Conservation (phyloP, 2,888 invertebrate genomes). For the Eupsilia transversa region DNA sequence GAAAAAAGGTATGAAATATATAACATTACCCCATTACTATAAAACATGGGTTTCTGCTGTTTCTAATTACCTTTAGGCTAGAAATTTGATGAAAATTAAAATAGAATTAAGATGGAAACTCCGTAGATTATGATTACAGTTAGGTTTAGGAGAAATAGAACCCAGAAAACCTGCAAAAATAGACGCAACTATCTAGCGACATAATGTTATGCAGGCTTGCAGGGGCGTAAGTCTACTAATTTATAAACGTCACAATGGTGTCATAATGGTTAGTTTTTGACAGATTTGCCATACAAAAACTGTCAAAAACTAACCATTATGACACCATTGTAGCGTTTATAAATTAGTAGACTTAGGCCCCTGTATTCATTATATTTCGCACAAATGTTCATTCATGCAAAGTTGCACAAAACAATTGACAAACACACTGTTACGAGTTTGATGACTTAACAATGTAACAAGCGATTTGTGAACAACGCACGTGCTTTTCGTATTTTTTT, state of each 20-base stretch:
- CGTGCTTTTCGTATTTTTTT: slow-evolving; percentile 36
- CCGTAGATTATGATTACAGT: not conserved
- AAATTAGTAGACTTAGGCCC: too few species aligned
- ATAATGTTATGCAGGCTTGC: not conserved
- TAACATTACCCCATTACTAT: not conserved
- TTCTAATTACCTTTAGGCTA: not conserved
- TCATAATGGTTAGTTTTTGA: too few species aligned
- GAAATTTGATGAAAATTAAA: too few species aligned
- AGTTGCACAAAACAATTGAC: slow-evolving; percentile 33
- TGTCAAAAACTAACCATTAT: too few species aligned
- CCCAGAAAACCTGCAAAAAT: not conserved
- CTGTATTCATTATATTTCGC: not conserved
- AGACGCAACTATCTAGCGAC: not conserved
- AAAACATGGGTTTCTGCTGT: not conserved
- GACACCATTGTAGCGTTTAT: too few species aligned
- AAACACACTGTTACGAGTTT: slow-evolving; percentile 25
- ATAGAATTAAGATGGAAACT: too few species aligned
- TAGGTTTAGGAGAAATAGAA: not conserved
- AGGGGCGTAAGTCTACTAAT: too few species aligned
- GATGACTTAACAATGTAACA: slow-evolving; percentile 36
- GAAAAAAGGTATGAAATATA: slow-evolving; percentile 87
- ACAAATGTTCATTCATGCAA: slow-evolving; percentile 24
- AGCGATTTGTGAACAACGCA: slow-evolving; percentile 25
- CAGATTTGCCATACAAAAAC: too few species aligned
- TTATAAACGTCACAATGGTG: too few species aligned